Evolutionary conservation across 2,888 invertebrate species (phyloP).

Genomic region (Miltochrista miniata): DNA sequence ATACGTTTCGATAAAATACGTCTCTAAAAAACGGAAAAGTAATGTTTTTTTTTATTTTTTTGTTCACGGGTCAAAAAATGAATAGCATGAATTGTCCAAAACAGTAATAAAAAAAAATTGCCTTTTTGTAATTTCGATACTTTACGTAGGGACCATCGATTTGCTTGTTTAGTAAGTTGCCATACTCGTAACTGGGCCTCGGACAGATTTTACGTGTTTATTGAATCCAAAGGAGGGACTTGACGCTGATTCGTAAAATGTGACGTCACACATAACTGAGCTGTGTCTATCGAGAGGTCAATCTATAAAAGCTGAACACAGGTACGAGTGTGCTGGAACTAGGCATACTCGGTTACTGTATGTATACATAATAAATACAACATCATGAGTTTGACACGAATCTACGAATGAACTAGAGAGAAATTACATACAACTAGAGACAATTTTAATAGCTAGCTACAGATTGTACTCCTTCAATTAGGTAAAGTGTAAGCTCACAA

Average conservation of each 20-base stretch:
- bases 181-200: too few relatives aligned
- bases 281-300: conserved; percentile 15
- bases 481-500: not conserved
- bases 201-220: not conserved
- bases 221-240: not conserved
- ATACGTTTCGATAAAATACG: too few relatives aligned
- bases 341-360: conserved; percentile 21
- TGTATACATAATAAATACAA: too few relatives aligned
- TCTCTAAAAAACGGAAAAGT: too few relatives aligned
- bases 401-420: not conserved
- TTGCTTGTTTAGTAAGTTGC: too few relatives aligned
- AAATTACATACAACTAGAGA: too few relatives aligned
- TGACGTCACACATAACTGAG: conserved; percentile 6
- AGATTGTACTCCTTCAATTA: not conserved
- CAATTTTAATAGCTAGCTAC: not conserved
- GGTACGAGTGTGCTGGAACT: not conserved
- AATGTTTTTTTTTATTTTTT: too few relatives aligned
- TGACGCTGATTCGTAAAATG: conserved; percentile 3
- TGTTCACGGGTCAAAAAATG: too few relatives aligned
- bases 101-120: too few relatives aligned
- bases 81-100: too few relatives aligned
- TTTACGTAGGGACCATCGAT: too few relatives aligned
- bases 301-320: conserved; percentile 34
- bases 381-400: not conserved
- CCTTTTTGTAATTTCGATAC: too few relatives aligned